Evolutionary conservation across 2,888 invertebrate genomes (phyloP), one percentile per base, ranked within the genome.

Genomic region (Teinopalpus imperialis): DNA sequence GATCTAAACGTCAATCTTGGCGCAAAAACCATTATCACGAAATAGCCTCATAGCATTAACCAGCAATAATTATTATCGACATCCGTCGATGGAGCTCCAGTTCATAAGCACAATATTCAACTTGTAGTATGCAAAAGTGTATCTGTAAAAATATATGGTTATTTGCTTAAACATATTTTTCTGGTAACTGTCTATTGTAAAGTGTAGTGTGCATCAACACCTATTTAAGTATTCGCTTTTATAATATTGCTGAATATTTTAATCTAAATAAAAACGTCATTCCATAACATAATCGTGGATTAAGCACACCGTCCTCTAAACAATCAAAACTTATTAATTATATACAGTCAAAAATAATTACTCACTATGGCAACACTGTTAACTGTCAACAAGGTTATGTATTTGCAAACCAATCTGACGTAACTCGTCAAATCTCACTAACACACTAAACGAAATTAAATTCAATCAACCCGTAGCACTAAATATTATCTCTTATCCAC

Each of bases 341-440:
- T 83, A 75, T 87, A 87, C 87, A 87, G 76, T 83, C 81, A 66
- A 80, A 81, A 81, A 72, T 79, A 70, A 76, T 81, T 81, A 82
- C 74, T 79, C 67, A 86, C 85, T 87, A 88, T 83, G 85, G 86
- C 87, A 86, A 88, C 86, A 85, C 79, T 76, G 77, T 78, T 74
- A 85, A 82, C 77, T 78, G 79, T 80, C 81, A 87, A 87, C 87
- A 80, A 82, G 76, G 72, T 77, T 75, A 76, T 60, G 59, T 54
- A 56, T 56, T 74, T 70, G 75, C 78, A 81, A 86, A 82, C 75
- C 74, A 75, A 80, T 80, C 71, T 66, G 70, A 70, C 73, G 59
- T 63, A 69, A 68, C 65, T 66, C 65, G 62, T 69, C 70, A 70
- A 71, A 65, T 75, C 69, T 78, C 76, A 71, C 76, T 76, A 81